Evolutionary conservation across 2,797 vertebrate species (phyloP).

Genomic region (Eulemur rubriventer): DNA sequence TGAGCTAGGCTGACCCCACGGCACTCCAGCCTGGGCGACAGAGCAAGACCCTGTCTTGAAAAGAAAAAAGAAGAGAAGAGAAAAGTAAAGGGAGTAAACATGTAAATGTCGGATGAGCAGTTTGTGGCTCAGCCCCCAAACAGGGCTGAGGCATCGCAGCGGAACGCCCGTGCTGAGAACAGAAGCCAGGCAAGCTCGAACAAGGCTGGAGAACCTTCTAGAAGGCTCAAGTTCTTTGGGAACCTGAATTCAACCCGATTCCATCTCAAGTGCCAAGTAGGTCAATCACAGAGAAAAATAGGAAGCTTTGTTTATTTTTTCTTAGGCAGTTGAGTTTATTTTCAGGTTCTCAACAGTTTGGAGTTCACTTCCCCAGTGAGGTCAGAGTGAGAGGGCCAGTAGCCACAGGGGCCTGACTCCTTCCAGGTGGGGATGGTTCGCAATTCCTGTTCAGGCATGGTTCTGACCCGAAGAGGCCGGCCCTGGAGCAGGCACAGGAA

Average conservation of each 20-base stretch:
- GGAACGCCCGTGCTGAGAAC: background rate
- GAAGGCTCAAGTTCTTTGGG: background rate
- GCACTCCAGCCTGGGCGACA: background rate
- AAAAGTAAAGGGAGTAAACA: background rate
- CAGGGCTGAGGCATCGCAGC: background rate
- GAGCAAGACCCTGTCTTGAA: background rate
- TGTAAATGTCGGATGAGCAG: background rate
- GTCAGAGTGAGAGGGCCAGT: background rate
- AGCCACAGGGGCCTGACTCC: background rate
- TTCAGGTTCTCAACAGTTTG: background rate
- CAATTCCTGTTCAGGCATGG: background rate
- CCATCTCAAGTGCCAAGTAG: background rate
- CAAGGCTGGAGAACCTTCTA: background rate
- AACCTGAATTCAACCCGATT: background rate
- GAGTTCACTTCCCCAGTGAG: background rate
- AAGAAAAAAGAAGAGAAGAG: background rate
- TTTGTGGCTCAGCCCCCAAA: background rate
- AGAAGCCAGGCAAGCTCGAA: background rate
- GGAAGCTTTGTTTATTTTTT: background rate
- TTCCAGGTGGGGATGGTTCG: fast-evolving
- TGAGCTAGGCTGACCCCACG: background rate
- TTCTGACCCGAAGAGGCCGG: background rate
- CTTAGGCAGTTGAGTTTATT: background rate
- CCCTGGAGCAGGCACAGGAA: background rate
- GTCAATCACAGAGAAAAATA: background rate